Evolutionary conservation across 2,113 vertebrate genomes (phyloP), one percentile per base, ranked within the genome.

Genomic region (Pollimyrus isidori): DNA sequence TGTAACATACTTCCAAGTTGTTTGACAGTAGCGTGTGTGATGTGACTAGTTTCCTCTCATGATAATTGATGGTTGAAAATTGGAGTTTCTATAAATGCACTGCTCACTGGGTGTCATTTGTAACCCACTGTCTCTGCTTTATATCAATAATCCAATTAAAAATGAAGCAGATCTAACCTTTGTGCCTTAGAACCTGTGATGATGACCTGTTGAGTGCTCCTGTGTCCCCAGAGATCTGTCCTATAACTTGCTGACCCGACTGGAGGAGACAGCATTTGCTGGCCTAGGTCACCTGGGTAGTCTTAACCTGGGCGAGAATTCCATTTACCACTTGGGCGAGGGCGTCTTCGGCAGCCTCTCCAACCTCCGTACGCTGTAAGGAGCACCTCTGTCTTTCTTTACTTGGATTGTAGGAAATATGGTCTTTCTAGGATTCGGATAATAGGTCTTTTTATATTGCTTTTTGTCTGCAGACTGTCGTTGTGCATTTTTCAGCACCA

Each of bases 231-330:
- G 97, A 62, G 98, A 99, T 93, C 92, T 99, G 93, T 99, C 98
- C 0, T 96, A 96, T 92, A 99, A 99, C 93, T 97, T 98, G 88
- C 93, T 99, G 85, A 97, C 97, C n/a, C 96, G 98, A 91, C 95
- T 99, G 89, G 98, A 98, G 93, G 97, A 98, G 50, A 97, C 96
- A 48, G 96, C 97, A 49, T 99, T 99, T 84, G 91, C 96, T 58
- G 98, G 98, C 58, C 95, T 99, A 46, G 96, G 96, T 87, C 94
- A 97, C 39, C 56, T 99, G 93, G 97, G 98, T 93, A 98, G 90
- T 90, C 93, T 99, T 87, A 97, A 98, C 93, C 93, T 99, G 93
- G 96, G 97, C 62, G 97, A 99, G 92, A 99, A 99, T 94, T 93
- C 89, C 89, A 96, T 99, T 90, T 97, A 95, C 93, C 97, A 99